Percentiles rank a stretch among this genome's conserved stretches.
Conservation (phyloP, 1,140 invertebrate species). For the Belonocnema kinseyi region DNA sequence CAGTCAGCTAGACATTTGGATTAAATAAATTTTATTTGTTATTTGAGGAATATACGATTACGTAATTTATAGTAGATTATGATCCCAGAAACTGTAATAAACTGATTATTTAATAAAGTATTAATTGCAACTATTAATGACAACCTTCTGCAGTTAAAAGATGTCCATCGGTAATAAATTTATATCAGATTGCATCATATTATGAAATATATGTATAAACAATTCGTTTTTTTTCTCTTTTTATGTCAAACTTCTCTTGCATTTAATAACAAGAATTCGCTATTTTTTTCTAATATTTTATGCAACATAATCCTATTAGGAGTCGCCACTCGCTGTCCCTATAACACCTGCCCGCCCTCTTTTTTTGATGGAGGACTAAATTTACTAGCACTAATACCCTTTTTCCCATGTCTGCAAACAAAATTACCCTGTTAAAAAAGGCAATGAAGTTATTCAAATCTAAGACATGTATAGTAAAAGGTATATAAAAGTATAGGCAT, state of each 20-base stretch:
- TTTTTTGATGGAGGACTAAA: not conserved
- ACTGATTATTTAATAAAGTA: too few relatives aligned
- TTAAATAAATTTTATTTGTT: not conserved
- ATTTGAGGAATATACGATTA: too few relatives aligned
- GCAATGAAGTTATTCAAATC: not conserved
- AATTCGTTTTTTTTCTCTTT: not conserved
- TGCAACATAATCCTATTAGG: not conserved
- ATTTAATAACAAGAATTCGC: not conserved
- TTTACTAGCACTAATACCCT: not conserved
- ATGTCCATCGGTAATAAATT: too few relatives aligned
- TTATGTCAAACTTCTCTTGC: not conserved
- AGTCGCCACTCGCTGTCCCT: not conserved
- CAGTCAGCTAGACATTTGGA: not conserved
- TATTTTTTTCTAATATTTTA: conserved; percentile 12
- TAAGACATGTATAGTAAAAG: not conserved
- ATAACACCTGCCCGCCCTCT: not conserved
- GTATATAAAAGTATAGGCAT: not conserved
- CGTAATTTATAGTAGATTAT: too few relatives aligned
- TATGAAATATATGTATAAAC: too few relatives aligned
- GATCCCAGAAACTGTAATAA: too few relatives aligned
- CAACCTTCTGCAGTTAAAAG: too few relatives aligned
- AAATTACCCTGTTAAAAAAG: not conserved
- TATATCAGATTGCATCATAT: too few relatives aligned
- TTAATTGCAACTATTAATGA: too few relatives aligned
- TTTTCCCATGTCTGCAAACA: not conserved